Conservation (phyloP, 2,113 vertebrate species). For the Mesitornis unicolor region DNA sequence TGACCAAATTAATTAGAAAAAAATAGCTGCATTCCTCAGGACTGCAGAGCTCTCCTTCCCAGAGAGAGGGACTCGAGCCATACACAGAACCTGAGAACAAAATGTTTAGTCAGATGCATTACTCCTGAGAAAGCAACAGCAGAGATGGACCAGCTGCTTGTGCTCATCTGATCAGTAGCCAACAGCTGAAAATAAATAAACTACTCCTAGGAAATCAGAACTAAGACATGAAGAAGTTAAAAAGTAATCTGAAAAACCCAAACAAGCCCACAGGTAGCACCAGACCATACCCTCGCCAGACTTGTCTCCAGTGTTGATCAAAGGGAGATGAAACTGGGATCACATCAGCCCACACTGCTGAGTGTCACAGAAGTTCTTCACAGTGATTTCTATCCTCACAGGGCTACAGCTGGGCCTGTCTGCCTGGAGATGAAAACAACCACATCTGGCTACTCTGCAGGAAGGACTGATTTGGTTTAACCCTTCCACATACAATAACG, state of each 20-base stretch:
- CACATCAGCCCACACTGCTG: background rate
- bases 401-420: background rate
- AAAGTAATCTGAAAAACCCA: accelerated
- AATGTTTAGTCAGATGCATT: background rate
- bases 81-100: background rate
- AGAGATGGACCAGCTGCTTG: background rate
- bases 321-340: background rate
- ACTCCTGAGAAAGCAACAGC: background rate
- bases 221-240: background rate
- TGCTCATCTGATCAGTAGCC: background rate
- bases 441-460: background rate
- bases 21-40: background rate
- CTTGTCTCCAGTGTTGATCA: background rate
- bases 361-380: background rate
- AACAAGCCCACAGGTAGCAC: background rate
- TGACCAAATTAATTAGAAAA: background rate
- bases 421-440: background rate
- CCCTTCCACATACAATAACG: background rate
- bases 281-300: background rate
- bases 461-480: background rate
- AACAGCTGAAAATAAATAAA: background rate
- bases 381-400: background rate
- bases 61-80: background rate
- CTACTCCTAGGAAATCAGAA: background rate
- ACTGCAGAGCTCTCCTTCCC: background rate